Percentiles rank a stretch among this genome's conserved stretches.
These are phyloP conservation scores for Acleris cristana DNA, from an alignment of 2,888 invertebrate genomes.

Conservation along the genomic window DNA sequence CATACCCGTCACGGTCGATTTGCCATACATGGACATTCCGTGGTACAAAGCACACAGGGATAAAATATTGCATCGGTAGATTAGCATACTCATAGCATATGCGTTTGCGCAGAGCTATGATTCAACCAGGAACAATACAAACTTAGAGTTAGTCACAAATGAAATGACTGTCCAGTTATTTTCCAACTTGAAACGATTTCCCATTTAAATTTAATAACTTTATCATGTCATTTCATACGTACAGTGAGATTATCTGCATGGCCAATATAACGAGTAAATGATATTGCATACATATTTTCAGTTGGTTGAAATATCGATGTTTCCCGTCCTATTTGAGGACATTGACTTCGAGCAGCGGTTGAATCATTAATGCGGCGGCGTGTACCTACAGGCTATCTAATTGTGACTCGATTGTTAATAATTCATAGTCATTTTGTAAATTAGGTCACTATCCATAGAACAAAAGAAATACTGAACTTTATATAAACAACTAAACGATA, in stretches of 20 bases:
- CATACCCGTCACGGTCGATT: slow-evolving; percentile 1
- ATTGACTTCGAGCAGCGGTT: background rate
- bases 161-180: too few relatives aligned
- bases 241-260: too few relatives aligned
- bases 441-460: background rate
- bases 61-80: background rate
- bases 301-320: slow-evolving; percentile 2
- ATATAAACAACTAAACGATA: too few relatives aligned
- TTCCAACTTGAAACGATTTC: too few relatives aligned
- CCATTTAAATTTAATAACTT: too few relatives aligned
- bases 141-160: too few relatives aligned
- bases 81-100: background rate
- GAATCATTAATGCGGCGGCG: background rate
- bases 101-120: background rate
- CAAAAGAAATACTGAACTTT: too few relatives aligned
- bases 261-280: too few relatives aligned
- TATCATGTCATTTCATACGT: too few relatives aligned
- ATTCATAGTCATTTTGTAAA: background rate
- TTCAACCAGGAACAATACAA: background rate
- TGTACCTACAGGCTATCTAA: slow-evolving; percentile 3
- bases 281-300: background rate
- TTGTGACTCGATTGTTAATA: slow-evolving; percentile 1
- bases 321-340: slow-evolving; percentile 3
- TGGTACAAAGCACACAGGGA: background rate
- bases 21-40: background rate